Conservation (phyloP, 37 sponge, comb jelly and placozoan genomes). For the Oopsacas minuta region DNA sequence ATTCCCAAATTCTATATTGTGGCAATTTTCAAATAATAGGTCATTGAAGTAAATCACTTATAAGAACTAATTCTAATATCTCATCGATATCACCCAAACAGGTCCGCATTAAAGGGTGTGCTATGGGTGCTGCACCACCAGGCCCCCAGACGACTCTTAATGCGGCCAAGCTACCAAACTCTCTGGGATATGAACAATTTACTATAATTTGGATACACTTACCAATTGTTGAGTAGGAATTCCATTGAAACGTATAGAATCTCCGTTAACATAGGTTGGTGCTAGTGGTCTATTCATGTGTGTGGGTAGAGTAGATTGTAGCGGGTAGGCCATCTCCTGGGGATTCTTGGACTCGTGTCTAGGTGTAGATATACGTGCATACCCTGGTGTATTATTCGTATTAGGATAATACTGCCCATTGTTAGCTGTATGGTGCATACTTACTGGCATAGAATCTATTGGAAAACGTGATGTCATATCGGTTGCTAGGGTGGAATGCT, state of each 20-base stretch:
- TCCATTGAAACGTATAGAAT: background rate
- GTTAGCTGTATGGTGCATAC: background rate
- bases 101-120: too few relatives aligned
- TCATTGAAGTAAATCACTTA: too few relatives aligned
- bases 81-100: too few relatives aligned
- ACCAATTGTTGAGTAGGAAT: background rate
- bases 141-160: too few relatives aligned
- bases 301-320: background rate
- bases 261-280: background rate
- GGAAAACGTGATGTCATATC: background rate
- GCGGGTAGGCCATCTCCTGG: background rate
- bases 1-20: too few relatives aligned
- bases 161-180: too few relatives aligned
- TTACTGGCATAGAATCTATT: background rate
- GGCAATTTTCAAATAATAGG: too few relatives aligned
- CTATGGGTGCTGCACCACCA: too few relatives aligned
- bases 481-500: background rate
- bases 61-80: too few relatives aligned
- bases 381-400: background rate
- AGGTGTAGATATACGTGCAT: background rate
- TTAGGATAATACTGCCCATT: background rate
- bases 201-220: background rate
- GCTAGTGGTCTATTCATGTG: background rate
- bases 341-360: background rate
- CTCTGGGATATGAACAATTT: too few relatives aligned